Percentiles rank a stretch among this genome's conserved stretches.
phyloP scores from a whole-genome alignment of 2,888 invertebrate species.

The Cacoxenus indagator region DNA sequence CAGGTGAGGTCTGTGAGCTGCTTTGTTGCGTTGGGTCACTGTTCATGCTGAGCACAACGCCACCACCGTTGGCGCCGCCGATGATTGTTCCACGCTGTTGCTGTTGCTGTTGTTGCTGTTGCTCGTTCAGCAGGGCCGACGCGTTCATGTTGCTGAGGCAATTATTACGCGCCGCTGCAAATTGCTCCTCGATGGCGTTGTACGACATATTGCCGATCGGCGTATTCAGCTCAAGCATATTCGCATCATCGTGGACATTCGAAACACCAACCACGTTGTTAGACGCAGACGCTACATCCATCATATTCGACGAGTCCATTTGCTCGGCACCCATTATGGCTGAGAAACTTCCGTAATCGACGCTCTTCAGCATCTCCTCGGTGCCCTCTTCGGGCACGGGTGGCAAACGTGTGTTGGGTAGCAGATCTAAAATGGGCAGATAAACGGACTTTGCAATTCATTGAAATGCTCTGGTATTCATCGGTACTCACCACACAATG shows the following conservation, averaged over 20 bases:
- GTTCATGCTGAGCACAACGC: conserved; percentile 22
- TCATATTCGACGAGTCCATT: conserved; percentile 64
- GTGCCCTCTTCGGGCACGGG: conserved; percentile 76
- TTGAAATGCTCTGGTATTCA: neutral
- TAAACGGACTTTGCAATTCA: conserved; percentile 29
- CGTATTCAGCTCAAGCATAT: conserved; percentile 68
- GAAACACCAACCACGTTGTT: conserved; percentile 1
- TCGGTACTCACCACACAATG: conserved; percentile 78
- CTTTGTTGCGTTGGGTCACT: neutral
- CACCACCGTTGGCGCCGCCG: conserved; percentile 26
- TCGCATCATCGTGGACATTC: conserved; percentile 53
- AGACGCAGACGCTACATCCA: conserved; percentile 51
- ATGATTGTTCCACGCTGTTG: conserved; percentile 7
- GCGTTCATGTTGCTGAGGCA: conserved; percentile 3
- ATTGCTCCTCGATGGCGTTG: conserved; percentile 63
- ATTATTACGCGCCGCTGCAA: conserved; percentile 45
- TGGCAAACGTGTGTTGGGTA: conserved; percentile 72
- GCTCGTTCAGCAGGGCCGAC: neutral
- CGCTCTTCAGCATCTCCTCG: conserved; percentile 74
- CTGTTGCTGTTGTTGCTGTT: conserved; percentile 33
- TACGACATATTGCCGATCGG: conserved; percentile 59
- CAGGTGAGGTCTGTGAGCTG: conserved; percentile 17
- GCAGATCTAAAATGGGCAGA: conserved; percentile 58
- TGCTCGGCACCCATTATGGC: conserved; percentile 55
- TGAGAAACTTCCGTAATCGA: conserved; percentile 58